Base-by-base conservation (phyloP, 2,888 invertebrate species). In the Tetranychus piercei region DNA sequence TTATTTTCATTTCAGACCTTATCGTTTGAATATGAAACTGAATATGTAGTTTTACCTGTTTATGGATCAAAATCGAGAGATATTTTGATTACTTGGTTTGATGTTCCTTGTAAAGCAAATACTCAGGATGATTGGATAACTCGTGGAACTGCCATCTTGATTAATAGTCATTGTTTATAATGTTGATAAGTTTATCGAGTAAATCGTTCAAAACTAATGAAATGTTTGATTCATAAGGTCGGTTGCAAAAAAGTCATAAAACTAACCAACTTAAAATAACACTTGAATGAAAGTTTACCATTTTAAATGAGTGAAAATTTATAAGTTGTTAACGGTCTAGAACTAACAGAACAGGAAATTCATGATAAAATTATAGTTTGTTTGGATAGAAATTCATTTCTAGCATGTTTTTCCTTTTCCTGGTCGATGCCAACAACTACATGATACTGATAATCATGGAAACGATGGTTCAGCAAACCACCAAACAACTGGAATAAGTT, bases 81-180 rank as follows among this genome's bases (percentile, higher is more conserved):
- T 1, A 15, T n/a, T 9, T 6, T 73, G 8, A 20, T 73, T 15
- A 20, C 65, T 7, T 45, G 65, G 45, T 65, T 73, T 5, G 23
- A 65, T 44, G 23, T 73, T 73, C 73, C 73, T 15, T 73, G 73
- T 55, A 20, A 45, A 55, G n/a, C 73, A 44, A 44, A 44, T 64
- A 20, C 65, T 55, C 73, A 73, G 15, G 34, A 23, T 11, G n/a
- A 55, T 65, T 73, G 73, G 73, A 73, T 43, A 6, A 69, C 34
- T 20, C 18, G 69, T 20, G 69, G 69, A 69, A 23, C 69, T 11
- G 69, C 69, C 11, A 23, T 69, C 8, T 11, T 69, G 22, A 69
- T 69, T 22, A 69, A 69, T 22, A 55, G 15, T 15, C 55, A 55
- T 55, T 55, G 9, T 34, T 34, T 34, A 34, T 34, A 34, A 34